Conservation (phyloP, 2,797 vertebrate species). For the Dicrostonyx torquatus region DNA sequence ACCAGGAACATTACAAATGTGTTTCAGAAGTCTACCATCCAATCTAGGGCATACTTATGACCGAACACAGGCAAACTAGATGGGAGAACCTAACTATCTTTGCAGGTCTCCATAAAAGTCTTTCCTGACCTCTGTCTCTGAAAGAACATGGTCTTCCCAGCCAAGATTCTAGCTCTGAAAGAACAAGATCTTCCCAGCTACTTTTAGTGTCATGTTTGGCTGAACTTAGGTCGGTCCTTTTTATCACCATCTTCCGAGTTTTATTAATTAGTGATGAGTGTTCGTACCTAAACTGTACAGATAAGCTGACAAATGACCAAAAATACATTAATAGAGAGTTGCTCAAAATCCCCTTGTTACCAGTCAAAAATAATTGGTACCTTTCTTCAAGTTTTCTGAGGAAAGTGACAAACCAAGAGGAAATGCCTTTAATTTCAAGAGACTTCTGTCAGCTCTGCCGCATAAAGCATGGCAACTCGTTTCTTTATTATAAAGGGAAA, state of each 20-base stretch:
- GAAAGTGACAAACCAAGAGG: conserved; percentile 59
- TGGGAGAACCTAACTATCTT: not conserved
- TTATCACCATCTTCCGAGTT: conserved; percentile 49
- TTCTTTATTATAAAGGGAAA: conserved; percentile 60
- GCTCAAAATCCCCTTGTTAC: conserved; percentile 65
- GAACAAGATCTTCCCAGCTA: not conserved
- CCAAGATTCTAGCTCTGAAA: conserved; percentile 12
- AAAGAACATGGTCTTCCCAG: conserved; percentile 1
- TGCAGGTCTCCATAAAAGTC: not conserved
- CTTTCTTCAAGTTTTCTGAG: conserved; percentile 62
- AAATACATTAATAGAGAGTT: conserved; percentile 54
- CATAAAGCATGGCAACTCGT: conserved; percentile 58
- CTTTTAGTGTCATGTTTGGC: conserved; percentile 10
- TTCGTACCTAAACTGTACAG: conserved; percentile 54
- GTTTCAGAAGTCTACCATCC: conserved; percentile 2
- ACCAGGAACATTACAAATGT: not conserved
- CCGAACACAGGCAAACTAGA: not conserved
- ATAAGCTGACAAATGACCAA: conserved; percentile 68
- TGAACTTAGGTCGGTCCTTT: conserved; percentile 31
- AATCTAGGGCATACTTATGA: not conserved
- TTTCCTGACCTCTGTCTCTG: not conserved
- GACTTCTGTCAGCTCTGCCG: conserved; percentile 46
- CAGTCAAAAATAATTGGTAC: conserved; percentile 75
- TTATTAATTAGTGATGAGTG: conserved; percentile 49
- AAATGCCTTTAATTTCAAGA: conserved; percentile 65